A percentile compares a stretch with the other conserved stretches of the same genome.
phyloP scores from a whole-genome alignment of 2,113 vertebrate genomes.

The Elephas maximus region DNA sequence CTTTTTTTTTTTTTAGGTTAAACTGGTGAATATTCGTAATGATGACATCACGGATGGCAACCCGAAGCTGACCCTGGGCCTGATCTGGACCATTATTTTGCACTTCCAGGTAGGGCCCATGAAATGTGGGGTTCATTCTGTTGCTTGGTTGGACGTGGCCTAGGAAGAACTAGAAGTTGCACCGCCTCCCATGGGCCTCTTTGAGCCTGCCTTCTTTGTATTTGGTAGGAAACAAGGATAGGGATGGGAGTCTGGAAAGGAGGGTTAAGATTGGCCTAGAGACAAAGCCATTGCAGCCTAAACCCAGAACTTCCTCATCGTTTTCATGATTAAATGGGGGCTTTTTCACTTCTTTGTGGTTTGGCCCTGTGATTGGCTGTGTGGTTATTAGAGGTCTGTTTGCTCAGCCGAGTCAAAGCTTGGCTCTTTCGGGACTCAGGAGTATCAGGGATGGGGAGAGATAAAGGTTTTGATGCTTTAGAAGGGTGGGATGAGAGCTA shows the following conservation, averaged over 20 bases:
- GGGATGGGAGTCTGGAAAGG: neutral
- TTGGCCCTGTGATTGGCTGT: neutral
- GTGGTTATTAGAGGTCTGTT: constrained; percentile 62
- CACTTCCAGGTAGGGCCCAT: constrained; percentile 95
- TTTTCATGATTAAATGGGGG: constrained; percentile 50
- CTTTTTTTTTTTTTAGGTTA: constrained; percentile 91
- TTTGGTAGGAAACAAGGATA: neutral
- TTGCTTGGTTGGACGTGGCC: neutral
- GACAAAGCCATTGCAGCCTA: neutral
- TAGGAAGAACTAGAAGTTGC: neutral
- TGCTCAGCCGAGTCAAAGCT: constrained; percentile 60
- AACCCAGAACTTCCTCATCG: neutral
- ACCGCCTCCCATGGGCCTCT: neutral
- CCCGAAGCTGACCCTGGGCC: constrained; percentile 97
- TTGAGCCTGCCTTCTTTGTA: neutral
- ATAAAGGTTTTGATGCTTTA: neutral
- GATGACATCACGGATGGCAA: constrained; percentile 99
- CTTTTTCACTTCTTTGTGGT: neutral
- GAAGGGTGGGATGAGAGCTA: neutral
- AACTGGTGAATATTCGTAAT: constrained; percentile 98
- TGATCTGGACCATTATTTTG: constrained; percentile 99
- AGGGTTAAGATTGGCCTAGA: neutral
- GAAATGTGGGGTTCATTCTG: neutral
- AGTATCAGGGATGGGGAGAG: neutral
- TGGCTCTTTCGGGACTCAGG: neutral